Conservation (phyloP, 2,888 invertebrate species). For the Chrysolina americana region DNA sequence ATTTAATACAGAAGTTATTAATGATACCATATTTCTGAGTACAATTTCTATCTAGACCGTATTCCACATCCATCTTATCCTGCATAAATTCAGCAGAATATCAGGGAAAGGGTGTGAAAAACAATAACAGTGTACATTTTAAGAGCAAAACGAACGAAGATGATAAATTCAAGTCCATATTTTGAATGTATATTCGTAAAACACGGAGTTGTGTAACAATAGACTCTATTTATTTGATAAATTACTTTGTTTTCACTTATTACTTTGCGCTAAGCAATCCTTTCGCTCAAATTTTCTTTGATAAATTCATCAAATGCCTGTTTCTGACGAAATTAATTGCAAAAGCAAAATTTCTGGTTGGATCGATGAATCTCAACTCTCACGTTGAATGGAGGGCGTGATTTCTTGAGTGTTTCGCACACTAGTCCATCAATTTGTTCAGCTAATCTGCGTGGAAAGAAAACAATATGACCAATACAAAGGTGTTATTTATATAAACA, state of each 20-base stretch:
- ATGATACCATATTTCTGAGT: constrained; percentile 67
- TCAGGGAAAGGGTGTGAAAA: constrained; percentile 61
- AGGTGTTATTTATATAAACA: no score
- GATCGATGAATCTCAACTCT: constrained; percentile 28
- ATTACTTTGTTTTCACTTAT: constrained; percentile 68
- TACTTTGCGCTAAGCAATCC: constrained; percentile 58
- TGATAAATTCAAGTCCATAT: constrained; percentile 68
- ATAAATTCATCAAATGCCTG: constrained; percentile 52
- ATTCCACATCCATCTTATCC: constrained; percentile 52
- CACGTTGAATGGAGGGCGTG: not conserved
- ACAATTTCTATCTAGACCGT: constrained; percentile 60
- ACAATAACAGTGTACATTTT: constrained; percentile 62
- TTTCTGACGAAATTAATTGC: constrained; percentile 49
- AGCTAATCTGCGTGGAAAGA: no score
- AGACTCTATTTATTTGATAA: constrained; percentile 70
- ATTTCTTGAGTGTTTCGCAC: no score
- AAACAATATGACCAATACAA: no score
- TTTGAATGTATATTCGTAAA: constrained; percentile 65
- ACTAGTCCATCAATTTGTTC: no score
- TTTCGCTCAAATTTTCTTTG: constrained; percentile 49
- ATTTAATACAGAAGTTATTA: constrained; percentile 68
- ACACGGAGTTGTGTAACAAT: constrained; percentile 66
- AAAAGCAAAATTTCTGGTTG: constrained; percentile 38
- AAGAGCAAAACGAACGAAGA: constrained; percentile 65
- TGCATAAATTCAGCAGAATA: constrained; percentile 42